Evolutionary conservation across 2,797 vertebrate genomes (phyloP).

Genomic region (Cuniculus paca): DNA sequence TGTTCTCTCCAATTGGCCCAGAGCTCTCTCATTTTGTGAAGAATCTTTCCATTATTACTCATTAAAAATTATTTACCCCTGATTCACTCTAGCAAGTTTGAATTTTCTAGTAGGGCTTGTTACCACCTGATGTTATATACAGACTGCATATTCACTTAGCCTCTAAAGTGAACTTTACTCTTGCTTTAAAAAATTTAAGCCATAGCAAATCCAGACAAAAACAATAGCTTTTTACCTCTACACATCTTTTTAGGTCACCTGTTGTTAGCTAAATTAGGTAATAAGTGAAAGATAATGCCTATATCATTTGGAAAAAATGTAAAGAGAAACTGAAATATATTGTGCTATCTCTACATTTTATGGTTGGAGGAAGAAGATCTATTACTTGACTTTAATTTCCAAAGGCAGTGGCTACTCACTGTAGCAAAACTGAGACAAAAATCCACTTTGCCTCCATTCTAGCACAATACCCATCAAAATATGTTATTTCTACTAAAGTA

Average conservation of each 20-base stretch:
- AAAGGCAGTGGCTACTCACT: not conserved
- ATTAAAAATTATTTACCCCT: not conserved
- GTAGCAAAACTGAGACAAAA: not conserved
- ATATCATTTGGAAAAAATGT: not conserved
- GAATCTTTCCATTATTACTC: not conserved
- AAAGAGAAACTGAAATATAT: not conserved
- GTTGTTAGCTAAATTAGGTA: not conserved
- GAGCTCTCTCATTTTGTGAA: not conserved
- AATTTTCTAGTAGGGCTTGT: not conserved
- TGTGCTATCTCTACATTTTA: not conserved
- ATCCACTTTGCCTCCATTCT: not conserved
- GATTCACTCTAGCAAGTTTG: not conserved
- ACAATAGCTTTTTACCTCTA: not conserved
- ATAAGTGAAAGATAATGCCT: not conserved
- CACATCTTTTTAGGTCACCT: slow-evolving; percentile 9
- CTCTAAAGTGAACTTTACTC: not conserved
- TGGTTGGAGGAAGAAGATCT: not conserved
- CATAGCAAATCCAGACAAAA: not conserved
- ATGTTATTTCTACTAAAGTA: not conserved
- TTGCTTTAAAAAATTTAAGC: not conserved
- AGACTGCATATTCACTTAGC: not conserved
- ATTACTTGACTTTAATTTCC: not conserved
- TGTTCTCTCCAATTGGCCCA: not conserved
- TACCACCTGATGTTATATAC: not conserved
- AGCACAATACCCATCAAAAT: not conserved